These are phyloP conservation scores for Cerastoderma edule DNA, from an alignment of 2,888 invertebrate species.

Conservation along the genomic window DNA sequence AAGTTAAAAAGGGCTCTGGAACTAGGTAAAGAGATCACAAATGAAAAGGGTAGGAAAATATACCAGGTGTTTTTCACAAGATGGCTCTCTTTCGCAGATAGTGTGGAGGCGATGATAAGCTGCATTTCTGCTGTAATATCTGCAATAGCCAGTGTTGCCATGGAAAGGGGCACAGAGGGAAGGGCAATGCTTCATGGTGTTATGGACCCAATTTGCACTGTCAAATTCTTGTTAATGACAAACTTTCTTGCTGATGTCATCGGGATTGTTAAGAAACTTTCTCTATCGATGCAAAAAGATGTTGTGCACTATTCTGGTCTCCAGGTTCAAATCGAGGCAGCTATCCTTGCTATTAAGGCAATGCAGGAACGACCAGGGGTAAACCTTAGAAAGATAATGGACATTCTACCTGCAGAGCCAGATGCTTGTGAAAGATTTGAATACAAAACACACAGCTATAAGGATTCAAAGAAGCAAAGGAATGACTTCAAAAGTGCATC, in stretches of 20 bases:
- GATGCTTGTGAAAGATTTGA: too few relatives aligned
- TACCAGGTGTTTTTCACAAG: background rate
- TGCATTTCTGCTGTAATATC: background rate
- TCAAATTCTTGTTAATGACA: background rate
- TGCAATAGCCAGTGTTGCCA: background rate
- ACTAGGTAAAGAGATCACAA: too few relatives aligned
- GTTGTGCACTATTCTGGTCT: background rate
- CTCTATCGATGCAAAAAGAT: background rate
- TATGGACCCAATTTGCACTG: background rate
- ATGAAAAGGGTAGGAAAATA: background rate
- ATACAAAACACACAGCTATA: too few relatives aligned
- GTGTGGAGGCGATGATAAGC: background rate
- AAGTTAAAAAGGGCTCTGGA: too few relatives aligned
- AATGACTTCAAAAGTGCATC: too few relatives aligned
- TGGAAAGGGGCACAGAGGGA: background rate
- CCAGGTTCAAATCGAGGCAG: background rate
- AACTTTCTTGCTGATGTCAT: background rate
- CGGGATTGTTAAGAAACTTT: background rate
- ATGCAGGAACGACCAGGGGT: background rate
- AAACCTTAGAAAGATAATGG: too few relatives aligned
- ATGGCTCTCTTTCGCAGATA: background rate
- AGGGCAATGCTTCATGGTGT: background rate
- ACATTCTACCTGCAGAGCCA: too few relatives aligned
- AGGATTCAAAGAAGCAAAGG: too few relatives aligned
- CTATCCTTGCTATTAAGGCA: background rate